Conservation (phyloP, 2,888 invertebrate species). For the Microchrysa polita region DNA sequence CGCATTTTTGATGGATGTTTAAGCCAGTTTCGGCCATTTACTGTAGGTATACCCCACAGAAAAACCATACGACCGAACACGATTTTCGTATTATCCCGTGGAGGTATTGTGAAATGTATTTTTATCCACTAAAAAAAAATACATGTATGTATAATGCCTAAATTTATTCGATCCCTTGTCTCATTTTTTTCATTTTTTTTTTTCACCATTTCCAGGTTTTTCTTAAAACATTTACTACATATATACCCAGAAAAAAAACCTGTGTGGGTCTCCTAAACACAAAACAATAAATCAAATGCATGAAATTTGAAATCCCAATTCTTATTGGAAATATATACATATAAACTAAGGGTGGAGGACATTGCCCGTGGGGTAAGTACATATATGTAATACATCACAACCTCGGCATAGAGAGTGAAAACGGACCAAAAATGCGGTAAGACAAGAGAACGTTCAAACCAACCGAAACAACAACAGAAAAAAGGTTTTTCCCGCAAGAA, state of each 20-base stretch:
- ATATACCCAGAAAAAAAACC: not conserved
- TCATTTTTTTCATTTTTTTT: not conserved
- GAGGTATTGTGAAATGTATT: no score
- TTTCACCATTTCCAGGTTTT: no score
- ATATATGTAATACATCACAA: not conserved
- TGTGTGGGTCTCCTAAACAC: not conserved
- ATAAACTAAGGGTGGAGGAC: not conserved
- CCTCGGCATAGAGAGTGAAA: not conserved
- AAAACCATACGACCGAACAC: no score
- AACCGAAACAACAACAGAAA: conserved; percentile 1
- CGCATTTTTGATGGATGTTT: no score
- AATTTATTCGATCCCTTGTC: conserved; percentile 29
- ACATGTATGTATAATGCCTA: conserved; percentile 5
- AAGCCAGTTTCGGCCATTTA: no score
- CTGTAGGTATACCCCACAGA: no score
- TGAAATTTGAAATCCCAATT: conserved; percentile 13
- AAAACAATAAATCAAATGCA: conserved; percentile 30
- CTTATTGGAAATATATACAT: not conserved
- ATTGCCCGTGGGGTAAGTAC: not conserved
- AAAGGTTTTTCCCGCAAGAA: not conserved
- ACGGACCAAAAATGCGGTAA: not conserved
- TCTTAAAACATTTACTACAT: no score
- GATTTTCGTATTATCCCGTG: no score
- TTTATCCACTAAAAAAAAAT: no score
- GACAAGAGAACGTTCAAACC: not conserved